Evolutionary conservation across 2,113 vertebrate species (phyloP), one percentile per base, ranked within the genome.

Genomic region (Lipophrys pholis): DNA sequence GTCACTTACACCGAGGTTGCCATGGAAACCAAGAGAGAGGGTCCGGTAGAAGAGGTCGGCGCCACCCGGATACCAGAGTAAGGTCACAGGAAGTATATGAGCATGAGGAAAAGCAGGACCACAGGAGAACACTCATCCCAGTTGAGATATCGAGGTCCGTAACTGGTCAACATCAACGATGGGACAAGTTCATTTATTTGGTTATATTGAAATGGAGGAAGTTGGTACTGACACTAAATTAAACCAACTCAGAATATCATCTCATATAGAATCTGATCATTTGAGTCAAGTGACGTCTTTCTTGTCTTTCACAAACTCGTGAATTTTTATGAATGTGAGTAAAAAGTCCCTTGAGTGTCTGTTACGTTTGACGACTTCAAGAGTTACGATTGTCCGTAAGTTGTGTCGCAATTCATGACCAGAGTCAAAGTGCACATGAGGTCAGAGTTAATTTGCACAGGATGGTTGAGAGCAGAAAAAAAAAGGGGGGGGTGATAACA

Each of bases 1-100:
- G 90, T 95, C 52, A 88, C 95, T 49, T 95, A 95, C 81, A 91
- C 94, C 0, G 94, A 97, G 56, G 95, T 95, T 40, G 91, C 93
- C 54, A 91, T 93, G 1, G 95, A 96, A 71, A 89, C 90, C 69
- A 96, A 96, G 86, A 93, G 93, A 52, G 93, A 96, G 79, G 94
- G 93, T 42, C 92, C 90, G 0, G 91, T 92, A 8, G 89, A 84
- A 1, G 90, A 90, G 36, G 81, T 70, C 10, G 84, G 85, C 50
- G 92, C 89, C 16, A 82, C 88, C 73, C 73, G 92, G 72, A 84
- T 91, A 73, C 64, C 87, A 77, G 92, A 94, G 66, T 91, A 94
- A 41, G 52, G 88, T 69, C 40, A 92, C 90, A 40, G 83, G 74
- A 84, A 95, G 75, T 93, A 94, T 74, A 85, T 93, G 39, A 90